Evolutionary conservation across 2,888 invertebrate genomes (phyloP), one percentile per base, ranked within the genome.

Genomic region (Andricus curvator): DNA sequence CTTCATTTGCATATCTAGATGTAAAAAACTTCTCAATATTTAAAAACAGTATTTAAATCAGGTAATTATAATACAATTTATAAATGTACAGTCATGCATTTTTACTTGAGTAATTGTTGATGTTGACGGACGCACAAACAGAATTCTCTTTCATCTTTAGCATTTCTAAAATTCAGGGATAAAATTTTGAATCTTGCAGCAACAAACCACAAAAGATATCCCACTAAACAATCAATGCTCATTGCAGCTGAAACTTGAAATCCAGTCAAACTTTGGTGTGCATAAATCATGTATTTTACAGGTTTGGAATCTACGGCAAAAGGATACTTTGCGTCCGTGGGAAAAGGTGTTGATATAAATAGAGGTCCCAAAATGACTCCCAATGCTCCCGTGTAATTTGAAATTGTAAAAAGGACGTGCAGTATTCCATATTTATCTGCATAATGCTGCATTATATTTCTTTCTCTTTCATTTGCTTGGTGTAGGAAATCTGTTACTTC

Each of bases 181-280:
- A 74, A 56, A 9, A 74, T n/a, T 17, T 74, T 56, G 20, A 74
- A 74, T 37, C 56, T 74, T n/a, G 56, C 74, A 17, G 74, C 74
- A n/a, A 74, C 20, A 33, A 74, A 74, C 74, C 56, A 74, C n/a
- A 74, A 33, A 20, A 74, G 25, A 33, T 56, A 74, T n/a, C 74
- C 74, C 0, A 74, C 51, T 56, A 74, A 56, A 56, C 56, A 74
- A n/a, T 74, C 74, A 56, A 74, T 20, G 22, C 74, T 74, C 56
- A 74, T 33, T 33, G 74, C 74, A 15, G 74, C 74, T 74, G 56
- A 74, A 56, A 74, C 74, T 74, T 74, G 74, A 74, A 74, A 74
- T 20, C 74, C 74, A 56, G 51, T n/a, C 15, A 74, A 20, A 56
- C n/a, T 74, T 37, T 74, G 74, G 33, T 74, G 74, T n/a, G 56